Evolutionary conservation across 2,113 vertebrate genomes (phyloP).

Genomic region (Orycteropus afer): DNA sequence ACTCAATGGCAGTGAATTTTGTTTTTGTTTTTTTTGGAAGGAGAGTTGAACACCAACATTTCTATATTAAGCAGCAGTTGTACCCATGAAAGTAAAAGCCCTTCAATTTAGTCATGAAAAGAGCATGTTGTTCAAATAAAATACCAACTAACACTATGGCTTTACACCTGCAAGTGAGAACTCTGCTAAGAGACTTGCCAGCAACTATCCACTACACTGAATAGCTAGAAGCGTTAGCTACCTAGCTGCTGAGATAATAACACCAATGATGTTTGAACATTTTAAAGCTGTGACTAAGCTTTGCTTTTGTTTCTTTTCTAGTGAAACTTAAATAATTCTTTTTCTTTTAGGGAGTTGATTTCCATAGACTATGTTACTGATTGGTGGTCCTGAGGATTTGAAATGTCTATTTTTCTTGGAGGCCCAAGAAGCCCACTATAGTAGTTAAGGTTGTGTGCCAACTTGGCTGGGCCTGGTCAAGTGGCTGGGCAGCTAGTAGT

Average conservation of each 20-base stretch:
- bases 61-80: slow-evolving; percentile 83
- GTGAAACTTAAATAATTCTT: slow-evolving; percentile 65
- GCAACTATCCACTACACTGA: slow-evolving; percentile 83
- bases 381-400: slow-evolving; percentile 70
- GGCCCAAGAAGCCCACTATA: neutral
- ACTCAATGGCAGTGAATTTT: no score
- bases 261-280: slow-evolving; percentile 78
- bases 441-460: no score
- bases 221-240: slow-evolving; percentile 80
- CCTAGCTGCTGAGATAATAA: slow-evolving; percentile 84
- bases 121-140: slow-evolving; percentile 84
- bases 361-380: slow-evolving; percentile 79
- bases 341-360: slow-evolving; percentile 41
- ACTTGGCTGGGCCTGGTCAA: no score
- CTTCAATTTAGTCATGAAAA: slow-evolving; percentile 82
- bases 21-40: slow-evolving; percentile 65
- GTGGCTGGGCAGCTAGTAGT: no score
- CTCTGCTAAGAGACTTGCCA: slow-evolving; percentile 79
- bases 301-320: slow-evolving; percentile 78
- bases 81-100: slow-evolving; percentile 80
- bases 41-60: slow-evolving; percentile 76
- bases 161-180: slow-evolving; percentile 74
- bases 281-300: slow-evolving; percentile 84
- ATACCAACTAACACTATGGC: slow-evolving; percentile 73
- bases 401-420: neutral